Evolutionary conservation across 2,113 vertebrate genomes (phyloP).

Genomic region (Indri indri): DNA sequence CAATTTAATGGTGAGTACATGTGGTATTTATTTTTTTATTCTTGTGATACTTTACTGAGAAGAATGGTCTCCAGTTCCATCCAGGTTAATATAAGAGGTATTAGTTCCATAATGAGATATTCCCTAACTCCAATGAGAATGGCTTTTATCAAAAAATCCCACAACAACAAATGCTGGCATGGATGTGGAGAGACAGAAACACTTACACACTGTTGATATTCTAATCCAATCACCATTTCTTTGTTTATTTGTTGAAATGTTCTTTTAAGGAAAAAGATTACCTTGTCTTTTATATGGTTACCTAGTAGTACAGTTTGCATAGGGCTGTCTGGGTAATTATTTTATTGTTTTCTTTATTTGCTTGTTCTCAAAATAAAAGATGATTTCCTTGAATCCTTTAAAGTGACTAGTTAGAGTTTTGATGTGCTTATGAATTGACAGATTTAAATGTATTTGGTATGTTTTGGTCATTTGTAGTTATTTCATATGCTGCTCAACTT

Average conservation of each 20-base stretch:
- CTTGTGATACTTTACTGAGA: too few species aligned
- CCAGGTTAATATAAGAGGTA: too few species aligned
- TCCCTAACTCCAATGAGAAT: too few species aligned
- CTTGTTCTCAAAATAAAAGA: neutral
- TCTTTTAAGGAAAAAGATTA: neutral
- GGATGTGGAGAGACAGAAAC: too few species aligned
- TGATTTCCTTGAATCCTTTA: neutral
- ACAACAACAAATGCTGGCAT: too few species aligned
- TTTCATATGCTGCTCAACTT: neutral
- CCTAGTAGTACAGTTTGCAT: neutral
- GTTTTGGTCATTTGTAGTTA: neutral
- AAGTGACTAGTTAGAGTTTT: neutral
- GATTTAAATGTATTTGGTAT: neutral
- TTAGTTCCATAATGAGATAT: too few species aligned
- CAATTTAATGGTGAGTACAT: too few species aligned
- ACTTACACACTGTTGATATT: too few species aligned
- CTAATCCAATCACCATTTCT: neutral
- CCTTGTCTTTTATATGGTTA: neutral
- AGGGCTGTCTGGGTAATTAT: neutral
- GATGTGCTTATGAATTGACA: neutral
- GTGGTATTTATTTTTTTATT: too few species aligned
- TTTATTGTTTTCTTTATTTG: neutral
- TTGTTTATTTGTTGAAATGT: neutral
- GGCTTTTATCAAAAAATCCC: too few species aligned
- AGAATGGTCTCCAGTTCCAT: too few species aligned